A percentile compares a stretch with the other conserved stretches of the same genome.
phyloP scores from a whole-genome alignment of 2,113 vertebrate genomes.

The Ptychochromis oligacanthus region DNA sequence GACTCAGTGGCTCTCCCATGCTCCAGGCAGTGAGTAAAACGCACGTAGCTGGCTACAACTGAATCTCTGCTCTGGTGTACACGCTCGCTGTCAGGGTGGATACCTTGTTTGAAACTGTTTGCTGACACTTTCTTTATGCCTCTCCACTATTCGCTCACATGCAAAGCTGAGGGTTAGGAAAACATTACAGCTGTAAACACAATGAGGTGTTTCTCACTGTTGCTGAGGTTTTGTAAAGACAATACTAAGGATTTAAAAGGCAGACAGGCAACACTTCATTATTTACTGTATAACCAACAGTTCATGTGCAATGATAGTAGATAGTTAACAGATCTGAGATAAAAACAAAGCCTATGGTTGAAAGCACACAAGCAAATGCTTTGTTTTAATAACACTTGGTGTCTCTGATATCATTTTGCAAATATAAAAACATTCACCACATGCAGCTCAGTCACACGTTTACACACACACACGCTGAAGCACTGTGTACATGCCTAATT shows the following conservation, averaged over 20 bases:
- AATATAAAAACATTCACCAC: not conserved
- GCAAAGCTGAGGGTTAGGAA: conserved; percentile 10
- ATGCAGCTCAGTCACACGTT: not conserved
- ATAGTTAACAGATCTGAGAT: not conserved
- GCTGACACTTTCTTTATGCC: conserved; percentile 13
- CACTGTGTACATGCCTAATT: not conserved
- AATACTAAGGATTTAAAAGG: not conserved
- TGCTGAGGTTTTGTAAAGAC: not conserved
- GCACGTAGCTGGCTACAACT: not conserved
- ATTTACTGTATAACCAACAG: not conserved
- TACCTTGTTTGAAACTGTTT: conserved; percentile 26
- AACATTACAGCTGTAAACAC: conserved; percentile 13
- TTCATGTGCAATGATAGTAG: not conserved
- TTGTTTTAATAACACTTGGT: not conserved
- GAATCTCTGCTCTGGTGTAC: not conserved
- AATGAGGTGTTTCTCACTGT: not conserved
- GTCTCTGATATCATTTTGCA: not conserved
- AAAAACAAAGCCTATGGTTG: not conserved
- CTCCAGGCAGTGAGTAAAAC: not conserved
- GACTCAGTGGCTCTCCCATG: not conserved
- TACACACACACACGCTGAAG: not conserved
- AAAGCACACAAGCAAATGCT: not conserved
- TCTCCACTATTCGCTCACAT: conserved; percentile 13
- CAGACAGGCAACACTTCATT: not conserved
- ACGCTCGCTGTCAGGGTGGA: conserved; percentile 13